Evolutionary conservation across 1,140 invertebrate genomes (phyloP).

Genomic region (Campoletis sonorensis): DNA sequence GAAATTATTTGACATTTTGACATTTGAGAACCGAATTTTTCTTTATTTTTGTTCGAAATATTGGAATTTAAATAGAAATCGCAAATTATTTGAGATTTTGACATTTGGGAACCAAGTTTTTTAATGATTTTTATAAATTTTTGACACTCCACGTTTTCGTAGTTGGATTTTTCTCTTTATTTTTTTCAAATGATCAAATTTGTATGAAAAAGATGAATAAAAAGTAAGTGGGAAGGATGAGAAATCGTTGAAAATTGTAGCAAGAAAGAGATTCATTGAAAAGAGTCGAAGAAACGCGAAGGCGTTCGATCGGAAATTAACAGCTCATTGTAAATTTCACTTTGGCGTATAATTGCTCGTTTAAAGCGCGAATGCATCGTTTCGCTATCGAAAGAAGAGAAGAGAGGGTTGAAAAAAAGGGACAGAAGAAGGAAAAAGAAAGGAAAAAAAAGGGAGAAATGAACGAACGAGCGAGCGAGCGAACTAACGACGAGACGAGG

Average conservation of each 20-base stretch:
- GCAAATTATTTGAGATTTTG: too few relatives aligned
- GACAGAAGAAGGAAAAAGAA: not conserved
- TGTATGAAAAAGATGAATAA: not conserved
- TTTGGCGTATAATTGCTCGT: conserved; percentile 38
- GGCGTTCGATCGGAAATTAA: not conserved
- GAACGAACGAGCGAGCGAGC: conserved; percentile 22
- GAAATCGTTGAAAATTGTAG: not conserved
- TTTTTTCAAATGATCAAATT: too few relatives aligned
- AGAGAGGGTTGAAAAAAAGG: not conserved
- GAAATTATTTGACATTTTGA: too few relatives aligned
- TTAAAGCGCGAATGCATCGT: conserved; percentile 22
- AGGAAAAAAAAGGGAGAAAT: not conserved
- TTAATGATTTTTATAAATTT: not conserved
- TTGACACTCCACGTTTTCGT: not conserved
- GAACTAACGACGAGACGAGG: conserved; percentile 25
- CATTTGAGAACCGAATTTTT: too few relatives aligned
- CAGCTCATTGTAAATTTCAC: conserved; percentile 6
- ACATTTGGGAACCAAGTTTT: too few relatives aligned
- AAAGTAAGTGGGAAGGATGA: too few relatives aligned
- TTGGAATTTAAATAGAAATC: too few relatives aligned
- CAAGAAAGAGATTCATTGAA: not conserved
- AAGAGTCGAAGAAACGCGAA: too few relatives aligned
- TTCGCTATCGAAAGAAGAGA: not conserved
- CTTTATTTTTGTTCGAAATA: too few relatives aligned
- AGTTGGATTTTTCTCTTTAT: too few relatives aligned